Evolutionary conservation across 2,113 vertebrate species (phyloP).

Genomic region (Triplophysa siluroides): DNA sequence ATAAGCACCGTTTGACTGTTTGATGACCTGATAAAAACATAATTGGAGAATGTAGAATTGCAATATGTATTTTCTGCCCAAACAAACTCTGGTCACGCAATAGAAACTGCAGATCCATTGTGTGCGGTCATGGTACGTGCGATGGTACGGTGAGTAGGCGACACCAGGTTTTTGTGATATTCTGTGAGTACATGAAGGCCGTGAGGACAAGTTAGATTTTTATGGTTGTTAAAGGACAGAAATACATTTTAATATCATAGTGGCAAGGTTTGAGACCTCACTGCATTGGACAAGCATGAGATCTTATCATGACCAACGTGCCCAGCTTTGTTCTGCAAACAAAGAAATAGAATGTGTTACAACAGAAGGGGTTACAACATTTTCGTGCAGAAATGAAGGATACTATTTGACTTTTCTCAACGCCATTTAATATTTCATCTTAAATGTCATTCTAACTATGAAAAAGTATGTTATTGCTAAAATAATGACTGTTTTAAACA

Average conservation of each 20-base stretch:
- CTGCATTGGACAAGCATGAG: slow-evolving; percentile 54
- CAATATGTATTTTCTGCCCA: slow-evolving; percentile 66
- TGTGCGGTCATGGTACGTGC: not conserved
- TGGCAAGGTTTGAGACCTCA: slow-evolving; percentile 57
- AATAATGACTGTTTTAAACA: too few species aligned
- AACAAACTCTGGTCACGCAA: slow-evolving; percentile 69
- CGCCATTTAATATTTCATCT: not conserved
- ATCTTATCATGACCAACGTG: slow-evolving; percentile 68
- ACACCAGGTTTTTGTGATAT: slow-evolving; percentile 1
- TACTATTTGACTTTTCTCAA: not conserved
- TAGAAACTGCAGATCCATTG: slow-evolving; percentile 65
- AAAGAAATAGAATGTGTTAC: slow-evolving; percentile 53
- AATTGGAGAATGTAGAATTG: slow-evolving; percentile 70
- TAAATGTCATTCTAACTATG: too few species aligned
- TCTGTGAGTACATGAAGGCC: slow-evolving; percentile 27
- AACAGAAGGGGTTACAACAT: not conserved
- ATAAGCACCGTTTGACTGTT: slow-evolving; percentile 65
- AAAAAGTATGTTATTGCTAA: too few species aligned
- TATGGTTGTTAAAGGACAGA: slow-evolving; percentile 67
- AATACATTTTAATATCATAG: slow-evolving; percentile 45
- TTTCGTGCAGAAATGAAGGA: not conserved
- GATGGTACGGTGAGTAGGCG: slow-evolving; percentile 41
- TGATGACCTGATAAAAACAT: slow-evolving; percentile 76
- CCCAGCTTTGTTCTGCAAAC: slow-evolving; percentile 68
- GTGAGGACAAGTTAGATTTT: slow-evolving; percentile 50